These are phyloP conservation scores for Aphelocoma californica DNA, from an alignment of 2,797 vertebrate genomes.

Conservation along the genomic window DNA sequence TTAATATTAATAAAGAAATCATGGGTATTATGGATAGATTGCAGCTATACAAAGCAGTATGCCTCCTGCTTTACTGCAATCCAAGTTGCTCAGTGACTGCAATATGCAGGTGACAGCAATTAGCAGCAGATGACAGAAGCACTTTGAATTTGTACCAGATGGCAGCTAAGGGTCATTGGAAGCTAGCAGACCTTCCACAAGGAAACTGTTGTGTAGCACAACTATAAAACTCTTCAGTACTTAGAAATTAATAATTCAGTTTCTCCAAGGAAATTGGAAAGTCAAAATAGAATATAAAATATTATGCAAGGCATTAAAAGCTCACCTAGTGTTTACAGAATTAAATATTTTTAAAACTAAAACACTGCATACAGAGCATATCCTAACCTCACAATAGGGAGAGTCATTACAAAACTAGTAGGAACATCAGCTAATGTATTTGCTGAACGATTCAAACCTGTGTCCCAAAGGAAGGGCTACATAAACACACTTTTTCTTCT, in stretches of 20 bases:
- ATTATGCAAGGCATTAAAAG: slow-evolving; percentile 3
- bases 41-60: background rate
- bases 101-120: slow-evolving; percentile 91
- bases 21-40: background rate
- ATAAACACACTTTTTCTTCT: background rate
- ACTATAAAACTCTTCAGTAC: slow-evolving; percentile 56
- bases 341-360: slow-evolving; percentile 44
- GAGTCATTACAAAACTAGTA: background rate
- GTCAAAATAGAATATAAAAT: slow-evolving; percentile 45
- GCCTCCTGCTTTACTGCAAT: slow-evolving; percentile 59
- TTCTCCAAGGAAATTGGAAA: slow-evolving; percentile 51
- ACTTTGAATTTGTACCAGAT: slow-evolving; percentile 86
- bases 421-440: background rate
- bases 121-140: slow-evolving; percentile 89
- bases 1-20: slow-evolving; percentile 50
- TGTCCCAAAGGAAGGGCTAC: background rate
- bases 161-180: slow-evolving; percentile 83
- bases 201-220: slow-evolving; percentile 54
- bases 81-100: slow-evolving; percentile 78
- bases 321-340: background rate
- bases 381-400: background rate
- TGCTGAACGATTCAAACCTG: background rate
- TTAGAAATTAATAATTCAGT: slow-evolving; percentile 58
- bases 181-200: slow-evolving; percentile 67
- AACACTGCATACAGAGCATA: background rate